These are phyloP conservation scores for Lathronympha strigana DNA, from an alignment of 2,888 invertebrate species.

Conservation along the genomic window DNA sequence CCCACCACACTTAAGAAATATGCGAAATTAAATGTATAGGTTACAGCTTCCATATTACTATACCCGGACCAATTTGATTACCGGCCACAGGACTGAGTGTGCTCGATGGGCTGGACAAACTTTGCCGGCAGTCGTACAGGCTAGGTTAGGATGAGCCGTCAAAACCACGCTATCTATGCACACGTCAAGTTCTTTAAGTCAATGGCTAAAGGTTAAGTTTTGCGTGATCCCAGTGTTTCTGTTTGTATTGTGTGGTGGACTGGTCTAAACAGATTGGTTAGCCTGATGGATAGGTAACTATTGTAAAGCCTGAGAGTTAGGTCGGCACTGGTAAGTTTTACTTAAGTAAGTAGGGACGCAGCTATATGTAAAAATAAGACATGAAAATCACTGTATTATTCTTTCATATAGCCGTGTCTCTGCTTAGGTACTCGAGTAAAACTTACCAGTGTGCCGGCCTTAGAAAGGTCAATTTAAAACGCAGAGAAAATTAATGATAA, in stretches of 20 bases:
- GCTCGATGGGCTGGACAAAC: slow-evolving; percentile 70
- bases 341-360: no score
- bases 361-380: no score
- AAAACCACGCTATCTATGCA: not conserved
- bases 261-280: slow-evolving; percentile 20
- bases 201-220: not conserved
- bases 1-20: no score
- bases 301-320: not conserved
- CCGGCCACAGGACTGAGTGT: slow-evolving; percentile 72
- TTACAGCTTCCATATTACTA: slow-evolving; percentile 54
- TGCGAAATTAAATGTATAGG: no score
- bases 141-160: slow-evolving; percentile 22
- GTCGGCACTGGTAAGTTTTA: no score
- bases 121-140: slow-evolving; percentile 54
- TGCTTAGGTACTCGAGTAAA: no score
- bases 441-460: no score
- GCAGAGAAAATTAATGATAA: no score
- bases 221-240: not conserved
- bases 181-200: not conserved
- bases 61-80: slow-evolving; percentile 81
- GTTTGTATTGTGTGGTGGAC: slow-evolving; percentile 4
- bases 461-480: no score
- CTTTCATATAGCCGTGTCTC: no score
- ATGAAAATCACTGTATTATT: no score
- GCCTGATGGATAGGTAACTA: not conserved